A percentile compares a stretch with the other conserved stretches of the same genome.
Evolutionary conservation across 1,140 invertebrate genomes (phyloP).

Genomic region (Meteorus sp.): DNA sequence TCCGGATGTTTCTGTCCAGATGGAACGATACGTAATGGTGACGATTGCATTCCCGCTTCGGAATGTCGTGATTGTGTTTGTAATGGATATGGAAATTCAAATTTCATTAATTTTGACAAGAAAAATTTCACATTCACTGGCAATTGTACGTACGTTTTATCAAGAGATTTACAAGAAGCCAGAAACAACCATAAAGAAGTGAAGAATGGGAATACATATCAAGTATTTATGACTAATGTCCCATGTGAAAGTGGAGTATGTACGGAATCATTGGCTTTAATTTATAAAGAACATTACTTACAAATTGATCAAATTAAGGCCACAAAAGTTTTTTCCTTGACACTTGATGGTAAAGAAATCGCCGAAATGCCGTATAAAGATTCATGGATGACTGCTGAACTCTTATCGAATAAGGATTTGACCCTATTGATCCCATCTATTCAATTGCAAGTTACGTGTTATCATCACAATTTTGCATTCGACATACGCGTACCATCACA

Average conservation of each 20-base stretch:
- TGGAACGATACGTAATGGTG: slow-evolving; percentile 70
- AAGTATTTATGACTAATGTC: slow-evolving; percentile 65
- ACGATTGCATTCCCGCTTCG: slow-evolving; percentile 69
- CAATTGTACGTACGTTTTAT: slow-evolving; percentile 79
- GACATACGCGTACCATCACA: slow-evolving; percentile 69
- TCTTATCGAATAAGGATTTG: slow-evolving; percentile 47
- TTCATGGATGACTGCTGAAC: slow-evolving; percentile 52
- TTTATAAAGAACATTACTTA: slow-evolving; percentile 59
- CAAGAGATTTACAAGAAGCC: slow-evolving; percentile 61
- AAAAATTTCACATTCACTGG: slow-evolving; percentile 71
- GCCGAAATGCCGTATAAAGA: slow-evolving; percentile 42
- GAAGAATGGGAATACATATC: slow-evolving; percentile 71
- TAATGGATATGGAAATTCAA: slow-evolving; percentile 70
- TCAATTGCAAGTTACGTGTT: slow-evolving; percentile 49
- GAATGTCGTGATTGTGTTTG: slow-evolving; percentile 79
- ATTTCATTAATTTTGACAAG: slow-evolving; percentile 75
- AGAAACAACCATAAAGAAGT: slow-evolving; percentile 44
- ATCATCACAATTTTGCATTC: slow-evolving; percentile 62
- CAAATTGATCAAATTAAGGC: slow-evolving; percentile 12
- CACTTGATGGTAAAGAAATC: slow-evolving; percentile 47
- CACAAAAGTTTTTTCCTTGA: background rate
- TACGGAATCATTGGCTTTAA: slow-evolving; percentile 65
- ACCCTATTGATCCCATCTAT: slow-evolving; percentile 50
- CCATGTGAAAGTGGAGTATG: slow-evolving; percentile 64
- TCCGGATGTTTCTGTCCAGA: slow-evolving; percentile 83